These are phyloP conservation scores for Habrosyne pyritoides DNA, from an alignment of 2,888 invertebrate species.

Conservation along the genomic window DNA sequence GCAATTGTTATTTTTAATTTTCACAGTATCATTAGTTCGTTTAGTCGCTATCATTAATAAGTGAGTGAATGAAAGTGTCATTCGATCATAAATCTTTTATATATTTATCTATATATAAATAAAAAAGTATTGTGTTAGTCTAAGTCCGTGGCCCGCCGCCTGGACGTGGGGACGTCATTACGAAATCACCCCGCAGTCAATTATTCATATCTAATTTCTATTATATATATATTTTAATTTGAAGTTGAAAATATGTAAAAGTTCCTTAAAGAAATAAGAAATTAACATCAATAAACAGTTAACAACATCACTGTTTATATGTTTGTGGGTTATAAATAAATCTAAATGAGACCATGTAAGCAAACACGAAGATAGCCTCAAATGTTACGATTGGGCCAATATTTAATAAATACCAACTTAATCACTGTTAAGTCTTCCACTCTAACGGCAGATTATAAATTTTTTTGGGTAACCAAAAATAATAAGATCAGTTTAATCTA, in stretches of 20 bases:
- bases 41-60: not conserved
- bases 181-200: not conserved
- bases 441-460: not conserved
- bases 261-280: too few relatives aligned
- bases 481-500: not conserved
- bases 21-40: not conserved
- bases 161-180: not conserved
- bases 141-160: not conserved
- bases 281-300: too few relatives aligned
- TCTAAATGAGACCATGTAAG: not conserved
- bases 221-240: too few relatives aligned
- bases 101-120: too few relatives aligned
- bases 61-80: not conserved
- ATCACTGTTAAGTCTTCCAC: conserved; percentile 5
- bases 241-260: not conserved
- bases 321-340: too few relatives aligned
- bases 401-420: not conserved
- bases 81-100: not conserved
- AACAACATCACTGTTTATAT: too few relatives aligned
- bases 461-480: not conserved
- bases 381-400: too few relatives aligned
- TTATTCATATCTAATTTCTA: not conserved
- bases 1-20: not conserved
- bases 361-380: not conserved
- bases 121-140: not conserved